These are phyloP conservation scores for Lepidothrix coronata DNA, from an alignment of 2,113 vertebrate species.

Conservation along the genomic window DNA sequence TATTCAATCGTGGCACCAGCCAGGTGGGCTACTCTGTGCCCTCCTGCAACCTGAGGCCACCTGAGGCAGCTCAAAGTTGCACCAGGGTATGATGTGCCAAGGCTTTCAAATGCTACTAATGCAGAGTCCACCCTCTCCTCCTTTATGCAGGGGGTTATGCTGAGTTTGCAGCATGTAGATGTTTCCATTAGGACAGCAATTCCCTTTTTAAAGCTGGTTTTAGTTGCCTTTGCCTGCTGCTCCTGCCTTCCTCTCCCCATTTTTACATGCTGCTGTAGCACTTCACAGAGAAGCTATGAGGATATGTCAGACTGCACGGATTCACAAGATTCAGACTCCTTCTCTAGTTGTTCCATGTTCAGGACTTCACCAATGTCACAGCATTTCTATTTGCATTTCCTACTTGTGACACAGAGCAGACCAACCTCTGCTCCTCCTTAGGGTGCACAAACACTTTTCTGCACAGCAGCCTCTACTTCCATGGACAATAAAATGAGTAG, in stretches of 20 bases:
- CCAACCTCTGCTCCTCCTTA: not conserved
- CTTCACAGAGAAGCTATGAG: not conserved
- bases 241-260: not conserved
- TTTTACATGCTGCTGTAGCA: not conserved
- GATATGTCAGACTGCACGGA: not conserved
- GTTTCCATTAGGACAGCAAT: not conserved
- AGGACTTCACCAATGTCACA: not conserved
- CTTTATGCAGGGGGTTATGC: not conserved
- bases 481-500: fast-evolving
- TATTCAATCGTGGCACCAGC: not conserved
- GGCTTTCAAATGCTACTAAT: not conserved
- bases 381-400: not conserved
- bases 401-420: not conserved
- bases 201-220: not conserved
- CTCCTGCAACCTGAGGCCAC: not conserved
- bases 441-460: not conserved
- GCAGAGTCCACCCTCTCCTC: not conserved
- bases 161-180: not conserved
- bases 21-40: not conserved
- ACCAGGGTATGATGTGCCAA: not conserved
- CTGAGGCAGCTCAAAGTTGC: not conserved
- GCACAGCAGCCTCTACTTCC: not conserved
- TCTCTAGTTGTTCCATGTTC: not conserved
- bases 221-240: not conserved
- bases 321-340: not conserved